Base-by-base conservation (phyloP, 1,140 invertebrate species). In the Bombus terrestris region DNA sequence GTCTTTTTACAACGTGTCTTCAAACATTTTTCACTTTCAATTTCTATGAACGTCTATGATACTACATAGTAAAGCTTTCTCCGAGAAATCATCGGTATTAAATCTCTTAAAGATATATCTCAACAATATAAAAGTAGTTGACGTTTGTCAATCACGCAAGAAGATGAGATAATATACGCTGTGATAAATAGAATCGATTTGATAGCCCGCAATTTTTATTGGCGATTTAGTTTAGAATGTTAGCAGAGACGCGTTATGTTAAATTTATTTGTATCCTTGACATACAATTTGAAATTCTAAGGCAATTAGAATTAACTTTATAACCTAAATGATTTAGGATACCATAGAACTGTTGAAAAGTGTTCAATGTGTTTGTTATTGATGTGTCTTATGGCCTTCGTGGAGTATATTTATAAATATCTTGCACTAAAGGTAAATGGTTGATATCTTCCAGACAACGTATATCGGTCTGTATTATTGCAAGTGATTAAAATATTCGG, bases 361-460 rank as follows among this genome's bases (percentile, higher is more conserved):
- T 43, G 22, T 15, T 8, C 53, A 62, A 69, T 18, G 5, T 32
- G 6, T 80, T 85, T 32, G 10, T 80, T 85, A 80, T 64, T 39
- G 47, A 69, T n/a, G 57, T 64, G 28, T 80, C 64, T 73, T 28
- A 35, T 32, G 39, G 39, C 3, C 41, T 32, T 68, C 32, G 32
- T 37, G 25, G 9, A 18, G 22, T 47, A 43, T 18, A 71, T 72
- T 76, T 85, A 85, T 85, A 85, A 80, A 85, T 80, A 85, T 85
- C 76, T 32, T 15, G 10, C 18, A 3, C 39, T 10, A 37, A 47
- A 72, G 57, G 25, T 72, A 80, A 71, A 64, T 73, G 76, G n/a
- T 68, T 84, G 53, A 64, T 80, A 80, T 80, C 2, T 37, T 64
- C 22, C 41, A 10, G 25, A 5, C 47, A 22, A 68, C 53, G n/a